Conservation (phyloP, 2,797 vertebrate species). For the Vespertilio murinus region DNA sequence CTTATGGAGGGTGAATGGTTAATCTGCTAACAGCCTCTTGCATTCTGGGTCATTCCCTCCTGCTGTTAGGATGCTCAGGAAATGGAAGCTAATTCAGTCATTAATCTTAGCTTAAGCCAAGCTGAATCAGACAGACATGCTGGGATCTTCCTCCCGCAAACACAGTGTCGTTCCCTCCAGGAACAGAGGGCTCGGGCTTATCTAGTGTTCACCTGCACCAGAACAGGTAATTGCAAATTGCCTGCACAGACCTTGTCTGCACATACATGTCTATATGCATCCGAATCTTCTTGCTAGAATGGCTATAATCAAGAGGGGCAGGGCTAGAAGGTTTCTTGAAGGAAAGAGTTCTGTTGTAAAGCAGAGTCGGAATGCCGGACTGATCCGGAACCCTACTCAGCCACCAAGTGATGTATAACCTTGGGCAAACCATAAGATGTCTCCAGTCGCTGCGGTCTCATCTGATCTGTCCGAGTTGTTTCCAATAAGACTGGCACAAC, state of each 20-base stretch:
- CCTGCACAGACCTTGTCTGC: background rate
- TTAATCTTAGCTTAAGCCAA: slow-evolving; percentile 57
- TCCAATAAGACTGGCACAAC: background rate
- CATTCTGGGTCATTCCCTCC: slow-evolving; percentile 53
- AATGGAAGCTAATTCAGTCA: slow-evolving; percentile 36
- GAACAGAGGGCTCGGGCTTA: background rate
- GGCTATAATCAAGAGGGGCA: background rate
- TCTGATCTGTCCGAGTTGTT: background rate
- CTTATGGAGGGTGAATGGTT: background rate
- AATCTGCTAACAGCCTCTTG: background rate
- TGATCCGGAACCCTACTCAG: background rate
- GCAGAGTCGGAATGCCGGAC: background rate
- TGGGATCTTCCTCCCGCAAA: background rate
- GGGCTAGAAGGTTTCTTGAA: background rate
- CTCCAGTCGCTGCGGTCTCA: background rate
- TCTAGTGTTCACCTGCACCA: background rate
- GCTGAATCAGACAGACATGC: background rate
- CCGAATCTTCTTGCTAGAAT: background rate
- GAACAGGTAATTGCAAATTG: background rate
- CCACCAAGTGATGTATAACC: background rate
- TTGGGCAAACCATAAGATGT: too few species aligned
- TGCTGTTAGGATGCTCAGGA: slow-evolving; percentile 31
- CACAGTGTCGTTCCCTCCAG: background rate
- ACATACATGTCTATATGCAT: accelerated
- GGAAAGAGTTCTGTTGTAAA: background rate